Evolutionary conservation across 2,797 vertebrate species (phyloP), one percentile per base, ranked within the genome.

Genomic region (Takifugu ocellatus): DNA sequence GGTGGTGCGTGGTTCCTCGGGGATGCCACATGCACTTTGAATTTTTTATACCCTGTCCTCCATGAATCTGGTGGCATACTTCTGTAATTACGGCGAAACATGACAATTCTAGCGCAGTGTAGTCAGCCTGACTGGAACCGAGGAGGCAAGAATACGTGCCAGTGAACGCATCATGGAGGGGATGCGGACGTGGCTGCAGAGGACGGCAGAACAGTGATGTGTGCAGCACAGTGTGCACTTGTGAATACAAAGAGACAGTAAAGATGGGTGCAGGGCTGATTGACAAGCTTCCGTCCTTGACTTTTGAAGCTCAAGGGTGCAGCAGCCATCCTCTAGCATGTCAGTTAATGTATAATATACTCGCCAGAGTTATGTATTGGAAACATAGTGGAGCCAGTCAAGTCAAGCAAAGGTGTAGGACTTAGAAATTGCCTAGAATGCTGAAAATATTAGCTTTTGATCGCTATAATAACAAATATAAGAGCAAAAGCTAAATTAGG

Each of bases 281-380:
- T 33, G 49, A 39, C 1, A 12, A 72, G 72, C 53, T 57, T 73
- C 63, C 70, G 68, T 70, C 77, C 76, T 80, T 86, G 76, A 68
- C 54, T 66, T 78, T 70, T 78, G 56, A 59, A 68, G 59, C 60
- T 69, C 53, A 67, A 56, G 57, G 56, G 72, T 76, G 61, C 69
- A 61, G 76, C 67, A 21, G 48, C 50, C 59, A 25, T 50, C 11
- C 54, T 61, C 77, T 59, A 59, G 44, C n/a, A 11, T 56, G 54
- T 66, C 66, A 51, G 51, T 63, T 61, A 64, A 2, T 56, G 44
- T 47, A 39, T 29, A 10, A 2, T 39, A 12, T 59, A 17, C 61
- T 61, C 16, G 36, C 51, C 39, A 33, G 54, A 54, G 26, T 25
- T 59, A 26, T 44, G 7, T 53, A 44, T 6, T 44, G 5, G n/a